A percentile compares a stretch with the other conserved stretches of the same genome.
phyloP scores from a whole-genome alignment of 1,140 invertebrate genomes.

The Callitettix versicolor region DNA sequence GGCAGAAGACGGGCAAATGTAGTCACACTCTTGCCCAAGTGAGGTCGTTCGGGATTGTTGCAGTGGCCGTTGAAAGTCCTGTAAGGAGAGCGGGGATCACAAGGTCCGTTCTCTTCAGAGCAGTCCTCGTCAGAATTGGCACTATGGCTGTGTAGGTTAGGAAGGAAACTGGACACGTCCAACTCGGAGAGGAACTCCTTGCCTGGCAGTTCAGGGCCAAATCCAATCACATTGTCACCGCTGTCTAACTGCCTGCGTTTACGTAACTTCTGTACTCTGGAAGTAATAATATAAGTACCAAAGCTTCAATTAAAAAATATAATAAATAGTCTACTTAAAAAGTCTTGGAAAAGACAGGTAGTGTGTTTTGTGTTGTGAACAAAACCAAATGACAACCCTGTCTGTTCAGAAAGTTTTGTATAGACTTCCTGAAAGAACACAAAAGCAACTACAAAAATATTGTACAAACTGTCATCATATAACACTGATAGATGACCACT shows the following conservation, averaged over 20 bases:
- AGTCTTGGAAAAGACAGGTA: too few relatives aligned
- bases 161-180: constrained; percentile 50
- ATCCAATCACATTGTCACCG: constrained; percentile 47
- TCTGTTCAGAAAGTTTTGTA: too few relatives aligned
- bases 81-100: constrained; percentile 71
- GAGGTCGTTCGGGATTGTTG: constrained; percentile 81
- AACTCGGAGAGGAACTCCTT: constrained; percentile 46
- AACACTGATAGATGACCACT: too few relatives aligned
- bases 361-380: too few relatives aligned
- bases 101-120: constrained; percentile 43
- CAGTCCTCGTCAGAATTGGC: constrained; percentile 43
- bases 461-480: too few relatives aligned
- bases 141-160: constrained; percentile 33
- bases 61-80: constrained; percentile 78
- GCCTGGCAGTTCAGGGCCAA: constrained; percentile 30
- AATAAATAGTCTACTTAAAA: too few relatives aligned
- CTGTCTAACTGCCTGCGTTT: constrained; percentile 62
- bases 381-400: too few relatives aligned
- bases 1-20: constrained; percentile 78
- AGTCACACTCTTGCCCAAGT: constrained; percentile 71
- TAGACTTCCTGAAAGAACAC: too few relatives aligned
- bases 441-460: too few relatives aligned
- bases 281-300: too few relatives aligned
- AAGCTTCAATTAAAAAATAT: too few relatives aligned
- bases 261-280: constrained; percentile 39